Evolutionary conservation across 2,888 invertebrate genomes (phyloP).

Genomic region (Pantelozetes paolii): DNA sequence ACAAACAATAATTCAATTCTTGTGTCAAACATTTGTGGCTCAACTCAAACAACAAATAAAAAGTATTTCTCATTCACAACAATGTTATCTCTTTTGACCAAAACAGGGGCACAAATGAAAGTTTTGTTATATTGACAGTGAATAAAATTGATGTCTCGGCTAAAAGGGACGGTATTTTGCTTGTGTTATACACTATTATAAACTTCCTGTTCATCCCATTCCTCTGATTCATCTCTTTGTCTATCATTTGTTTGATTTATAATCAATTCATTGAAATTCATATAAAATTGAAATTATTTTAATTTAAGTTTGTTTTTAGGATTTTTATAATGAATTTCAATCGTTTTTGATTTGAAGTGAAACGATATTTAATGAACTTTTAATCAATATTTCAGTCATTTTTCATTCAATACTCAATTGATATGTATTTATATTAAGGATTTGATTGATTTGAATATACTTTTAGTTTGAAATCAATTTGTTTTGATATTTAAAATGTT

Average conservation of each 20-base stretch:
- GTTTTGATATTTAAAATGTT: not conserved
- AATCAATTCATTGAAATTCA: slow-evolving; percentile 13
- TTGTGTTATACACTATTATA: not conserved
- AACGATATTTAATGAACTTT: too few species aligned
- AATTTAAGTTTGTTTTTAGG: not conserved
- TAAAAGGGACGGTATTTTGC: not conserved
- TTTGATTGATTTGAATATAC: slow-evolving; percentile 5
- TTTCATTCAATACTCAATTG: not conserved
- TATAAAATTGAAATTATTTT: not conserved
- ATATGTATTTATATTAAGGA: not conserved
- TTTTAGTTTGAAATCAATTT: not conserved
- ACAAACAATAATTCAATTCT: not conserved
- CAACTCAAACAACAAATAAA: not conserved
- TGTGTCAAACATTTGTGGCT: slow-evolving; percentile 10
- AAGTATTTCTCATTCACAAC: slow-evolving; percentile 7
- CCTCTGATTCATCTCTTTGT: not conserved
- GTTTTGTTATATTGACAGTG: slow-evolving; percentile 29
- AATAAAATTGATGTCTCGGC: slow-evolving; percentile 31
- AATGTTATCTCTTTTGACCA: slow-evolving; percentile 32
- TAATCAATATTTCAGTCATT: too few species aligned
- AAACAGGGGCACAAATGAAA: slow-evolving; percentile 24
- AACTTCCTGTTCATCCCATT: not conserved
- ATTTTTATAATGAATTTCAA: too few species aligned
- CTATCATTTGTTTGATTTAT: not conserved
- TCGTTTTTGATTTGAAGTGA: too few species aligned